These are phyloP conservation scores for Tretioscincus oriximinensis DNA, from an alignment of 2,113 vertebrate genomes.

Conservation along the genomic window DNA sequence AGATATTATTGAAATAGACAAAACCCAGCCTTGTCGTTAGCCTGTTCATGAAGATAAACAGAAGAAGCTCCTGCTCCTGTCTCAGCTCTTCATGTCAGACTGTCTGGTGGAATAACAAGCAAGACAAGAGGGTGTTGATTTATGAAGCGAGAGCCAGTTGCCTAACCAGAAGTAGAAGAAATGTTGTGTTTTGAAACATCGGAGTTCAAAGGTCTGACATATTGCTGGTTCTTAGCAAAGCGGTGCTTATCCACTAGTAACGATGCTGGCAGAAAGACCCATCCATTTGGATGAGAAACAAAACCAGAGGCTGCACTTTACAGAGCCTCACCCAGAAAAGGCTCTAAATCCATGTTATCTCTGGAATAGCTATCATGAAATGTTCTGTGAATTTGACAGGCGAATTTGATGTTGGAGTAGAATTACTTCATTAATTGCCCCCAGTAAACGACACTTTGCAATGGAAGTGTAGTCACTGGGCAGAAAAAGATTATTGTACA, in stretches of 20 bases:
- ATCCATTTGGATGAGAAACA: background rate
- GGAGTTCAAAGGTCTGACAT: rapidly evolving
- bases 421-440: background rate
- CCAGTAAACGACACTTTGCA: background rate
- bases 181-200: rapidly evolving
- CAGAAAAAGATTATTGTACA: background rate
- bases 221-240: rapidly evolving
- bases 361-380: background rate
- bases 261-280: background rate
- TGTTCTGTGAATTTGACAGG: background rate
- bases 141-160: constrained; percentile 36
- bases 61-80: constrained; percentile 11
- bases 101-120: constrained; percentile 18
- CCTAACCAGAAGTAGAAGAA: constrained; percentile 32
- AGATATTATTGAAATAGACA: rapidly evolving
- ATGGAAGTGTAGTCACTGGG: background rate
- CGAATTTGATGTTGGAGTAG: background rate
- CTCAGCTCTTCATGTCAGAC: constrained; percentile 19
- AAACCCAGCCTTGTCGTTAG: constrained; percentile 21
- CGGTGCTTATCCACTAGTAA: background rate
- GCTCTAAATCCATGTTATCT: background rate
- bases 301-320: background rate
- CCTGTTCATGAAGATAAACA: constrained; percentile 1
- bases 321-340: background rate
- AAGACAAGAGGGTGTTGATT: constrained; percentile 31